Evolutionary conservation across 2,888 invertebrate genomes (phyloP).

Genomic region (Diadegma fenestrale): DNA sequence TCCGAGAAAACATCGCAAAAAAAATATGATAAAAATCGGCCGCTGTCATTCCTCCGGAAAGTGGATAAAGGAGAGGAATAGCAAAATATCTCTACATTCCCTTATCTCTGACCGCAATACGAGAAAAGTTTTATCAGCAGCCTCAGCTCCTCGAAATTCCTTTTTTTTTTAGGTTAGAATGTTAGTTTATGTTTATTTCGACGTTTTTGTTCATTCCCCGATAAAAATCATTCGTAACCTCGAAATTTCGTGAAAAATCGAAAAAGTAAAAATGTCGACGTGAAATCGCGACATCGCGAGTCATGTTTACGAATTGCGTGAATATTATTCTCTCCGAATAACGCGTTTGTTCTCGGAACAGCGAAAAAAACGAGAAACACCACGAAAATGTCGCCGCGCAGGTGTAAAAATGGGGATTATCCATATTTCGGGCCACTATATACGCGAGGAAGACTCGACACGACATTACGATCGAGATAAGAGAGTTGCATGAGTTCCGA

Average conservation of each 20-base stretch:
- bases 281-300: not conserved
- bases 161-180: not conserved
- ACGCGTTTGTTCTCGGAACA: not conserved
- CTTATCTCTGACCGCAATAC: not conserved
- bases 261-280: not conserved
- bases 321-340: not conserved
- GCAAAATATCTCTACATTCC: not conserved
- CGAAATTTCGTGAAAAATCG: not conserved
- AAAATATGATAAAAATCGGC: not conserved
- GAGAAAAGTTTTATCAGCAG: not conserved
- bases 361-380: constrained; percentile 11
- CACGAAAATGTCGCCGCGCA: not conserved
- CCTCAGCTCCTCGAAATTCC: not conserved
- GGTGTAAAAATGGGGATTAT: constrained; percentile 56
- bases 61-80: not conserved
- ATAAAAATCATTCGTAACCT: not conserved
- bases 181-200: not conserved
- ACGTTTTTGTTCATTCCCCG: not conserved
- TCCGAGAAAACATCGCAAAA: not conserved
- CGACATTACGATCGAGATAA: constrained; percentile 58
- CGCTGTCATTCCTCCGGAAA: not conserved
- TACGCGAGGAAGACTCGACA: constrained; percentile 17
- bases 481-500: not conserved
- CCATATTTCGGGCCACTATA: constrained; percentile 27
- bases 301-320: not conserved